A percentile compares a stretch with the other conserved stretches of the same genome.
Conservation (phyloP, 1,140 invertebrate species). For the Lordiphosa stackelbergi region DNA sequence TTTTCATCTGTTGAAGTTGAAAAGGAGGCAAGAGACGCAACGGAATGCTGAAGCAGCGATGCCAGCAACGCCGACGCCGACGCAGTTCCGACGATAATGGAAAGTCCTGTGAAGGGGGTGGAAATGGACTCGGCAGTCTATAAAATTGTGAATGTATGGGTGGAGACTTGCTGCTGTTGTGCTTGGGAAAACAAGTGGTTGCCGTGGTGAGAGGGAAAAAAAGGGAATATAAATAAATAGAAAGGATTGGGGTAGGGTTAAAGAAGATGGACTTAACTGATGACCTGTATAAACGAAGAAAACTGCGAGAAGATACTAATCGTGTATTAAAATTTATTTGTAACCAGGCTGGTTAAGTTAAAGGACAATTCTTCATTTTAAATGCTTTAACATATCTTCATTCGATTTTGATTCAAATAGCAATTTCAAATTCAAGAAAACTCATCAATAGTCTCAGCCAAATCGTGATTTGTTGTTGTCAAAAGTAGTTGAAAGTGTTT, state of each 20-base stretch:
- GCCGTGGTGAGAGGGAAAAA: constrained; percentile 65
- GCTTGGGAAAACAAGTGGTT: constrained; percentile 76
- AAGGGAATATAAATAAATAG: constrained; percentile 8
- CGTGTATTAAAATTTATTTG: no score
- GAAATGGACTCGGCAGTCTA: constrained; percentile 23
- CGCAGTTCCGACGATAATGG: constrained; percentile 42
- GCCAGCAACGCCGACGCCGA: constrained; percentile 31
- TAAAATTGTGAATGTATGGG: constrained; percentile 21
- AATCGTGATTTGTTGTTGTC: no score
- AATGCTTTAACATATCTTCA: no score
- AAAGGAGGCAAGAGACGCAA: constrained; percentile 24
- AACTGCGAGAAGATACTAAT: no score
- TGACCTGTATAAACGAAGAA: neutral
- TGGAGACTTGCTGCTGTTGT: constrained; percentile 59
- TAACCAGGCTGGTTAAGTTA: no score
- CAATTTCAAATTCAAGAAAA: no score
- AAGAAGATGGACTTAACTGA: constrained; percentile 18
- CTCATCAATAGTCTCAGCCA: no score
- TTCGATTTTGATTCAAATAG: no score
- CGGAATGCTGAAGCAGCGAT: constrained; percentile 11
- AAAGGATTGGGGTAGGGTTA: constrained; percentile 25
- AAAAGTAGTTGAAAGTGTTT: no score
- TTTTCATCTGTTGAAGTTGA: constrained; percentile 68
- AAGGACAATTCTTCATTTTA: no score
- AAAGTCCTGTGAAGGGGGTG: constrained; percentile 31